Base-by-base conservation (phyloP, 1,140 invertebrate genomes). In the Lepidurus arcticus region DNA sequence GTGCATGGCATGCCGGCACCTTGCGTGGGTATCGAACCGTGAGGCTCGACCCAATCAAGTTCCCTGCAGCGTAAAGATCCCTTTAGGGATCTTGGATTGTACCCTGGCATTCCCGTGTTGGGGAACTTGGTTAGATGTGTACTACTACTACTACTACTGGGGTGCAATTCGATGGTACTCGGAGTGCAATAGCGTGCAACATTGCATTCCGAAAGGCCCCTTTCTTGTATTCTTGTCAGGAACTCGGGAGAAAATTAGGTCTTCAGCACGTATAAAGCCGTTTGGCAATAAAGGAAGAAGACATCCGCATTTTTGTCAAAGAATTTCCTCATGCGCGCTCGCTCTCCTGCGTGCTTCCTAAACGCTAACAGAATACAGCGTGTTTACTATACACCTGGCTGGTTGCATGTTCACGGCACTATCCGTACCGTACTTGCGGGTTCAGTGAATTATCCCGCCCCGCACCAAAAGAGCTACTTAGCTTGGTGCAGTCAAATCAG, bases 1-100 rank as follows among this genome's bases (percentile, higher is more conserved):
- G 53, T 65, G 53, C 53, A 65, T 65, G 53, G 53, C 53, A 65
- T 65, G 53, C 53, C 53, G 53, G 53, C 53, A 65, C 53, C 53
- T 65, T 65, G 53, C 53, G 53, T 65, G 53, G 53, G 53, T 65
- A 65, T 65, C 53, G 53, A 65, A 65, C 53, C 53, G 21, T 21
- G 53, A 65, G 53, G 53, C 53, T 65, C 53, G 53, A 65, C 53
- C 53, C 21, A 65, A 65, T 65, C 53, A 65, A 65, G 53, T 65
- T 21, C 53, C 53, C 8, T 65, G 21, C 53, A 65, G 53, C 53
- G 53, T 65, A 21, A 65, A 65, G 53, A 65, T 65, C 53, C 53
- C 53, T 65, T 65, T 65, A 65, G 53, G 53, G 53, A 65, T 65
- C 53, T 65, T 65, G 53, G 53, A 65, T 65, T 65, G 53, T 21